Evolutionary conservation across 2,797 vertebrate genomes (phyloP).

Genomic region (Echiichthys vipera): DNA sequence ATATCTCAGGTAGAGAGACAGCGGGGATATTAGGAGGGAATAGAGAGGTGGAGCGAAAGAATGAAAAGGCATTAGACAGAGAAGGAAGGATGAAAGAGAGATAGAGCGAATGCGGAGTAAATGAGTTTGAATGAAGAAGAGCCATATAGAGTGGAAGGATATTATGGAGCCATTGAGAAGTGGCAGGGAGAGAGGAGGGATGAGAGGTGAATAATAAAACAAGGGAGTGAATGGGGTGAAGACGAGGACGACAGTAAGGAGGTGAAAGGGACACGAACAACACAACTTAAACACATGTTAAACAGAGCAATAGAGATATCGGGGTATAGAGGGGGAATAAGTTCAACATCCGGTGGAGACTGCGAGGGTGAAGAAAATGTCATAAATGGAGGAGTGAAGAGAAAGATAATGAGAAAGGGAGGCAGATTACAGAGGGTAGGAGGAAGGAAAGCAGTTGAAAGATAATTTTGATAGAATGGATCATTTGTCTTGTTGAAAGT

Average conservation of each 20-base stretch:
- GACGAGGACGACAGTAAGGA: constrained; percentile 44
- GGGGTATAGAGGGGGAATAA: constrained; percentile 21
- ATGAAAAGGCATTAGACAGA: constrained; percentile 69
- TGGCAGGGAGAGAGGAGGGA: constrained; percentile 35
- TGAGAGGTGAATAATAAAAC: constrained; percentile 74
- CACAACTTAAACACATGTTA: constrained; percentile 64
- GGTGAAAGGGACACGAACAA: constrained; percentile 53
- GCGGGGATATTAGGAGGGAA: constrained; percentile 66
- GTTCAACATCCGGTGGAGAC: constrained; percentile 26
- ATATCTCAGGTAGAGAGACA: constrained; percentile 74
- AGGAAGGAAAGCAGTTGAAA: background rate
- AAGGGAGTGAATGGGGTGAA: constrained; percentile 65
- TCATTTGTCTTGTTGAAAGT: too few species aligned
- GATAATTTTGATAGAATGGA: background rate
- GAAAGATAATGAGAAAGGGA: constrained; percentile 13
- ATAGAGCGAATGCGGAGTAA: constrained; percentile 69
- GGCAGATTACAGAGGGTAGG: constrained; percentile 1
- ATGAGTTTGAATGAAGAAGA: constrained; percentile 57
- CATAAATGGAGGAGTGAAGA: constrained; percentile 8
- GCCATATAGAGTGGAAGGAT: constrained; percentile 46
- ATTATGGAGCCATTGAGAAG: constrained; percentile 66
- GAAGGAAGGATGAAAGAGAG: constrained; percentile 62
- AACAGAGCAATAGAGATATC: constrained; percentile 28
- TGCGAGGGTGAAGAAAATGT: constrained; percentile 30
- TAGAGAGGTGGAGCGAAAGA: constrained; percentile 52